Conservation (phyloP, 2,113 vertebrate genomes). For the Phalacrocorax pelagicus region DNA sequence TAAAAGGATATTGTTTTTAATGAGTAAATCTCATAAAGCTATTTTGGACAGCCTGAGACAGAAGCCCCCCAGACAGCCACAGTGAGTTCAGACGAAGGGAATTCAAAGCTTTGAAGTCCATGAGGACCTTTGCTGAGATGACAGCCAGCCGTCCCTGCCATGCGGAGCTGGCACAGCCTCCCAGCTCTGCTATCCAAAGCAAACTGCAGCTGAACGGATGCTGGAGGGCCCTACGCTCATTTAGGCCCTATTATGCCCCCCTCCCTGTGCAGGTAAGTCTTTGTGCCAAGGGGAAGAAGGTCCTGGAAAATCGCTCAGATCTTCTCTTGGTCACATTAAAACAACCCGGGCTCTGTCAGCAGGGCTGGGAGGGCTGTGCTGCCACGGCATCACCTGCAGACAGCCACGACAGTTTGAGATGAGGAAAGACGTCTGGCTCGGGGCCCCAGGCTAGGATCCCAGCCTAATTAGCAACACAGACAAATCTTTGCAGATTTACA, state of each 20-base stretch:
- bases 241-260: neutral
- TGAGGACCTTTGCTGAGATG: neutral
- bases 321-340: neutral
- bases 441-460: neutral
- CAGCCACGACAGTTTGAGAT: neutral
- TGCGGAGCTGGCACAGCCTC: neutral
- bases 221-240: neutral
- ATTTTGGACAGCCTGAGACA: neutral
- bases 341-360: neutral
- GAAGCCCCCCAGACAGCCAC: neutral
- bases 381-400: rapidly evolving
- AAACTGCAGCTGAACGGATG: neutral
- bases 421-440: neutral
- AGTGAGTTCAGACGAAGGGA: neutral
- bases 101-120: neutral
- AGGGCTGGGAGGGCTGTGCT: neutral
- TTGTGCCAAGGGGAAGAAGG: neutral
- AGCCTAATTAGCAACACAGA: neutral
- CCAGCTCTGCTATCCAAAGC: neutral
- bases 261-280: neutral
- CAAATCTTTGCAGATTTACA: neutral
- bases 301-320: neutral
- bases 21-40: neutral
- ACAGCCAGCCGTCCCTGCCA: rapidly evolving
- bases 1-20: neutral